Base-by-base conservation (phyloP, 2,113 vertebrate species). In the Ochotona curzoniae region DNA sequence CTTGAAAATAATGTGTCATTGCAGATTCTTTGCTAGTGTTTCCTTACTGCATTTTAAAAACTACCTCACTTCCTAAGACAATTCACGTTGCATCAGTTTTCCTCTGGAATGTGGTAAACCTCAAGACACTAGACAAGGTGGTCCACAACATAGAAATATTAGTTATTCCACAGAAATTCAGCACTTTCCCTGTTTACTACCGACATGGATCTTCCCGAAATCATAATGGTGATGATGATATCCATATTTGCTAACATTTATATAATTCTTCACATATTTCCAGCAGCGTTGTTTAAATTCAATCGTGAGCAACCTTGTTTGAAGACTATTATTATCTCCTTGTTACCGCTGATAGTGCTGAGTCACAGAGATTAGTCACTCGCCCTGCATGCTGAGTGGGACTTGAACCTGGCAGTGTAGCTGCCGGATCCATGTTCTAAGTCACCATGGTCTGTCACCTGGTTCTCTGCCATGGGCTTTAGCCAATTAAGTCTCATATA, bases 21-120 rank as follows among this genome's bases (percentile, higher is more conserved):
- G 74, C 20, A 70, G 54, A 60, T 80, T 93, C 23, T 73, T 89
- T 60, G 13, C 47, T 89, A 67, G 23, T 78, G 35, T 54, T 79
- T 69, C 51, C 60, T 60, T 88, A 61, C n/a, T 69, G 28, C 49
- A 85, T 49, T 75, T 91, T 66, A 30, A 57, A 63, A 74, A 80
- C 80, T 63, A 23, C 23, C 60, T 4, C 83, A 66, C n/a, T 91
- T 75, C 7, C 47, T 61, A 54, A 54, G 30, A 60, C 79, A 60
- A 66, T 80, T 91, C 18, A 32, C 51, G 47, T 35, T 38, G 13
- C 35, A 69, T n/a, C 61, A 23, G 0, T 38, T 89, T 87, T 79
- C 66, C 91, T 75, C 61, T n/a, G 54, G 35, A 79, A 67, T 25
- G 13, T 69, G 70, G 4, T 66, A 0, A 79, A 11, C 70, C 6